Percentiles rank a stretch among this genome's conserved stretches.
These are phyloP conservation scores for Montipora capricornis DNA, from an alignment of 64 coral and sea anemone species.

Conservation along the genomic window DNA sequence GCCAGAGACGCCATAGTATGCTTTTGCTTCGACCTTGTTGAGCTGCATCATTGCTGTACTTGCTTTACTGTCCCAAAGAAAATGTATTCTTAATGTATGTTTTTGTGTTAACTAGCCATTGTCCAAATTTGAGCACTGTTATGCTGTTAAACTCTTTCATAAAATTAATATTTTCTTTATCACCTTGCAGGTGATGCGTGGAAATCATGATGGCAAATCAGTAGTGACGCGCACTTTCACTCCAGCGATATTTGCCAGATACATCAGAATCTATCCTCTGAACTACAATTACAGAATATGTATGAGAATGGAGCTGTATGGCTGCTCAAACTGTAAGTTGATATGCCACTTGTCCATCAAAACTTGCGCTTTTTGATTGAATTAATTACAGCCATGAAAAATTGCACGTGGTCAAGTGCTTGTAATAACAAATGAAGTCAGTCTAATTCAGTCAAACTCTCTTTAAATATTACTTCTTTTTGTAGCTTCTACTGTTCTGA, in stretches of 20 bases:
- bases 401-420: background rate
- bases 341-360: background rate
- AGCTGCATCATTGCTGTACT: too few relatives aligned
- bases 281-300: conserved; percentile 4
- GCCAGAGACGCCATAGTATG: too few relatives aligned
- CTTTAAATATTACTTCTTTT: background rate
- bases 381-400: background rate
- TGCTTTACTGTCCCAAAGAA: too few relatives aligned
- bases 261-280: conserved; percentile 47
- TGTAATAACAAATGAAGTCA: background rate
- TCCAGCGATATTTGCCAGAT: conserved; percentile 1
- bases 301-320: conserved; percentile 64
- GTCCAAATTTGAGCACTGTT: too few relatives aligned
- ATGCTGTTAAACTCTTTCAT: too few relatives aligned
- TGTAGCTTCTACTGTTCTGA: background rate
- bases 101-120: too few relatives aligned
- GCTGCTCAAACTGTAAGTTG: conserved; percentile 24
- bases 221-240: background rate
- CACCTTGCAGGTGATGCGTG: background rate
- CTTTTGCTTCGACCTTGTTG: too few relatives aligned
- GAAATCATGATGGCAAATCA: conserved; percentile 22
- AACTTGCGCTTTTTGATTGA: background rate
- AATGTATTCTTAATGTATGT: too few relatives aligned
- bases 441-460: background rate
- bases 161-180: background rate